Conservation (phyloP, 2,113 vertebrate species). For the Orthonyx spaldingii region DNA sequence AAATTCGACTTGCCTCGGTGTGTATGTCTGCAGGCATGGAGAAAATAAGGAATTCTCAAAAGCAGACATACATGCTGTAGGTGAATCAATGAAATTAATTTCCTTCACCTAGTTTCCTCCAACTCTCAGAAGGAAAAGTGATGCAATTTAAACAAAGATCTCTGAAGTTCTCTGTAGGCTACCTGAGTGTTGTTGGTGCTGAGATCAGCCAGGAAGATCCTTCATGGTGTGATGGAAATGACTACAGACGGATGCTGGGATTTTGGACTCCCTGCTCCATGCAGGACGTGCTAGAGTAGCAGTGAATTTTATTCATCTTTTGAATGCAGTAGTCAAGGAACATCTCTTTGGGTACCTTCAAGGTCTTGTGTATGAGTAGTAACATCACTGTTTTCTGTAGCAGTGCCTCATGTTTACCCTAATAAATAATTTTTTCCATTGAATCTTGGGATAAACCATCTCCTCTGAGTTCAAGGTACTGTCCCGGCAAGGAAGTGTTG, state of each 20-base stretch:
- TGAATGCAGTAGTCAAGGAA: not conserved
- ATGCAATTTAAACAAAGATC: not conserved
- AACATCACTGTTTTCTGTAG: not conserved
- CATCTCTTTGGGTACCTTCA: not conserved
- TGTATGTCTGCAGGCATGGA: not conserved
- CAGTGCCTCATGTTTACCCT: not conserved
- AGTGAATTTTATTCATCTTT: not conserved
- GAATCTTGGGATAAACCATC: not conserved
- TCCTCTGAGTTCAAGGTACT: not conserved
- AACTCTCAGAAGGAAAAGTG: not conserved
- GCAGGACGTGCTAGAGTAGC: accelerated
- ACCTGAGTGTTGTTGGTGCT: not conserved
- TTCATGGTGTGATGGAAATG: accelerated
- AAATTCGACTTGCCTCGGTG: not conserved
- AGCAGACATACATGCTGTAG: not conserved
- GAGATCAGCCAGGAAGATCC: not conserved
- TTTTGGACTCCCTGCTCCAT: accelerated
- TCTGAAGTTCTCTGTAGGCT: not conserved
- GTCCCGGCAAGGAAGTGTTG: not conserved
- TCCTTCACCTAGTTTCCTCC: not conserved
- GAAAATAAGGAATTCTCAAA: not conserved
- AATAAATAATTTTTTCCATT: not conserved
- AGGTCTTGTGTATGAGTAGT: not conserved
- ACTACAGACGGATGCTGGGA: not conserved
- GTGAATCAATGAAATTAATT: not conserved